These are phyloP conservation scores for Dromius quadrimaculatus DNA, from an alignment of 2,888 invertebrate species.

Conservation along the genomic window DNA sequence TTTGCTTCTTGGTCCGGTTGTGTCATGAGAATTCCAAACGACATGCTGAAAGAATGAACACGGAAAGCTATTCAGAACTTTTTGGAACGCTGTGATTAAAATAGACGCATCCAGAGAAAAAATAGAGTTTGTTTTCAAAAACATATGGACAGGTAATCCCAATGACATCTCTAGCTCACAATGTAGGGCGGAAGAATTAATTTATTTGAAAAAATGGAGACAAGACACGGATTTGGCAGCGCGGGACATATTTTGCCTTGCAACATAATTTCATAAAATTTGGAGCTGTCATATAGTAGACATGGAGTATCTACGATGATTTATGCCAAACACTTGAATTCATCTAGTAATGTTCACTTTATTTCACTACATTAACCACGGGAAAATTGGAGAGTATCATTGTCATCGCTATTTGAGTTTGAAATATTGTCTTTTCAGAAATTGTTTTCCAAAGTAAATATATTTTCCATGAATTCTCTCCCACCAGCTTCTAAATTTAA, in stretches of 20 bases:
- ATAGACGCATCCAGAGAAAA: slow-evolving; percentile 20
- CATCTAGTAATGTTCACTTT: too few relatives aligned
- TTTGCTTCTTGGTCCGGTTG: slow-evolving; percentile 30
- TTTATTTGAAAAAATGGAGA: slow-evolving; percentile 22
- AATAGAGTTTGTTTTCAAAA: slow-evolving; percentile 24
- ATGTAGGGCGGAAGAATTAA: slow-evolving; percentile 27
- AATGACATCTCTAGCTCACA: slow-evolving; percentile 23
- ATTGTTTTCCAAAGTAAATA: too few relatives aligned
- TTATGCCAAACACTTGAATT: slow-evolving; percentile 6
- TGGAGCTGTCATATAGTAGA: slow-evolving; percentile 8
- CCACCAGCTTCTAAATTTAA: too few relatives aligned
- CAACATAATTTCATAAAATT: slow-evolving; percentile 26
- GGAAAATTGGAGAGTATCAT: background rate
- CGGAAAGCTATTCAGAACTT: slow-evolving; percentile 39
- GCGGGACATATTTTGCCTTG: slow-evolving; percentile 18
- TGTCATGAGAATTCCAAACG: slow-evolving; percentile 39
- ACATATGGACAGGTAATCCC: slow-evolving; percentile 27
- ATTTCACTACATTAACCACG: slow-evolving; percentile 2
- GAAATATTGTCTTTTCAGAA: too few relatives aligned
- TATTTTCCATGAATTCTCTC: too few relatives aligned
- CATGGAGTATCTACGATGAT: slow-evolving; percentile 22
- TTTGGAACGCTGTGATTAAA: slow-evolving; percentile 27
- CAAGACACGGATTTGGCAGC: slow-evolving; percentile 32
- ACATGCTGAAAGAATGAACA: slow-evolving; percentile 42
- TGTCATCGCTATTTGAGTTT: slow-evolving; percentile 9